phyloP scores from a whole-genome alignment of 2,797 vertebrate genomes.

The Hydrolagus colliei region DNA sequence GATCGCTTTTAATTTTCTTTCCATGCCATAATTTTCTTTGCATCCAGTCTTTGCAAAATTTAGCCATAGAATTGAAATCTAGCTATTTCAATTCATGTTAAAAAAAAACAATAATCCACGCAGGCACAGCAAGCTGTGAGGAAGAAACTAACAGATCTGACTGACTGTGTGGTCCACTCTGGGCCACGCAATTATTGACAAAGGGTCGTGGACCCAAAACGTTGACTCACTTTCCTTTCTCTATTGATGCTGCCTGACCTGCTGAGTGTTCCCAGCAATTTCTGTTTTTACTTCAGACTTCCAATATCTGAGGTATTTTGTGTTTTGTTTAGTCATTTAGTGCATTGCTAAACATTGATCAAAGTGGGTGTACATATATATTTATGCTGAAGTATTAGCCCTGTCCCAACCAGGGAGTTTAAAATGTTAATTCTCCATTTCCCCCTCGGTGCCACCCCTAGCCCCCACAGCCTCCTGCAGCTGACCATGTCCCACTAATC shows the following conservation, averaged over 20 bases:
- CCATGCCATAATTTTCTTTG: not conserved
- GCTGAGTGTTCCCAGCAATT: too few species aligned
- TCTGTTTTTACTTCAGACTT: too few species aligned
- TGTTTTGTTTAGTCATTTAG: not conserved
- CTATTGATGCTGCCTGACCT: too few species aligned
- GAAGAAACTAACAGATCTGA: not conserved
- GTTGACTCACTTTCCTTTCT: too few species aligned
- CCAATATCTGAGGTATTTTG: too few species aligned
- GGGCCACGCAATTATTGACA: too few species aligned
- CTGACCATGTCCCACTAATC: too few species aligned
- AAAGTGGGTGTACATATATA: not conserved
- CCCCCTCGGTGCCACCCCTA: too few species aligned
- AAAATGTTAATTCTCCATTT: not conserved
- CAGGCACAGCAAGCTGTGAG: not conserved
- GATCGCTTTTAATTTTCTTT: not conserved
- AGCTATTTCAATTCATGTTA: not conserved
- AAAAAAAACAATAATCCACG: not conserved
- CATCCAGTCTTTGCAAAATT: not conserved
- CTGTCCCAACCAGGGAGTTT: not conserved
- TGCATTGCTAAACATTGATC: not conserved
- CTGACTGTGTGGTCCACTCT: slow-evolving; percentile 12
- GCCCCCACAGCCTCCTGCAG: too few species aligned
- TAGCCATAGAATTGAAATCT: not conserved
- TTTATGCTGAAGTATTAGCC: not conserved
- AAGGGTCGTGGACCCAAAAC: too few species aligned